Conservation (phyloP, 2,888 invertebrate genomes). For the Crocallis elinguaria region DNA sequence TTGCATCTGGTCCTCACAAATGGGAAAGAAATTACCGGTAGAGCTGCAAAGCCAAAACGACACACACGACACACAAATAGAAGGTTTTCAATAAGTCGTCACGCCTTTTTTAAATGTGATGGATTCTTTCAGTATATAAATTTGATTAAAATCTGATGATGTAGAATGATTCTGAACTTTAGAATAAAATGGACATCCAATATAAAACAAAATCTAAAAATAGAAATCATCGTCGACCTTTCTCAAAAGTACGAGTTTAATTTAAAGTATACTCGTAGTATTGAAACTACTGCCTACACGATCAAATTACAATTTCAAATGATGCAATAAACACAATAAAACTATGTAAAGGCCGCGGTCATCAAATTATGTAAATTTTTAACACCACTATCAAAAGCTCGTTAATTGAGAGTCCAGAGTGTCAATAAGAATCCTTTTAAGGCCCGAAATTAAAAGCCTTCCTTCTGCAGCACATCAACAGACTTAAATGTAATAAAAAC, state of each 20-base stretch:
- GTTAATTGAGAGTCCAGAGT: conserved; percentile 16
- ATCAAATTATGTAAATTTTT: conserved; percentile 21
- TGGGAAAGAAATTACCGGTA: not conserved
- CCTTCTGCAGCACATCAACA: conserved; percentile 24
- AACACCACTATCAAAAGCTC: conserved; percentile 21
- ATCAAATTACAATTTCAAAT: not conserved
- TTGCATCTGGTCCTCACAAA: not conserved
- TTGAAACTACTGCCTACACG: not conserved
- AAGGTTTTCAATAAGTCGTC: no score
- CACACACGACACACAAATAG: no score
- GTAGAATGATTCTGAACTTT: no score
- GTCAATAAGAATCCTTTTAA: conserved; percentile 31
- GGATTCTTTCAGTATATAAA: no score
- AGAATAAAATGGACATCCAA: no score
- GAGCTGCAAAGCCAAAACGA: no score
- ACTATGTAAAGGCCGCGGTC: conserved; percentile 12
- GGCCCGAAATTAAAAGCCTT: conserved; percentile 29
- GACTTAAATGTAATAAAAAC: conserved; percentile 42
- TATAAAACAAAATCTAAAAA: no score
- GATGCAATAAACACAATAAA: conserved; percentile 5
- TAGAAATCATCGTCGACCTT: no score
- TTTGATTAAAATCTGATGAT: no score
- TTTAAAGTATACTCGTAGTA: not conserved
- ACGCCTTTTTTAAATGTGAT: no score
- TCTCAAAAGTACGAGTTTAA: no score